Evolutionary conservation across 2,797 vertebrate species (phyloP), one percentile per base, ranked within the genome.

Genomic region (Amazonetta brasiliensis): DNA sequence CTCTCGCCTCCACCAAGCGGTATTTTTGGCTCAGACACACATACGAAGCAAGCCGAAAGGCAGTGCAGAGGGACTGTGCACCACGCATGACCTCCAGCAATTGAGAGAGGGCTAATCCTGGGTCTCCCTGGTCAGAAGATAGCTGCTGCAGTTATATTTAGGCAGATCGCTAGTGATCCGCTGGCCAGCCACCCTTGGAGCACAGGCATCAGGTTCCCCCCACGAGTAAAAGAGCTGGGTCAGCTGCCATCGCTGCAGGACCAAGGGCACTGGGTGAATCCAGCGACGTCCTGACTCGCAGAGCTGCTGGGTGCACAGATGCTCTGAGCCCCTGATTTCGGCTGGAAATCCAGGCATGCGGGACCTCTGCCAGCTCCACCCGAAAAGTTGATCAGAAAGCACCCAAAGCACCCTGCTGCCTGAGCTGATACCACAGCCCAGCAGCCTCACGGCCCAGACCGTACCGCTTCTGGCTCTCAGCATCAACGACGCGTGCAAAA

Each of bases 81-180:
- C 35, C 43, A 60, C 2, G 1, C 31, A 30, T 63, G 79, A 92
- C 73, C 59, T 89, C 77, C 60, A 72, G 26, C 68, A 93, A 77
- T 44, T 94, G 89, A 77, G 81, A 7, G n/a, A 0, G 3, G 63
- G 62, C 92, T 97, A 96, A 97, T 85, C 77, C 95, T 96, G 94
- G 95, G 67, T 73, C 86, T 88, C 92, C 59, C 8, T 41, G 50
- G 50, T 75, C 62, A 95, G 48, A 93, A 93, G 92, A 82, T 86
- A 94, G 58, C 86, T 75, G 50, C 84, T 86, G 56, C 89, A 74
- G 79, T 90, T 97, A 95, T 95, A 93, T 97, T 96, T 96, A 97
- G 95, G 77, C 60, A 93, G 91, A 88, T 30, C 71, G 59, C 69
- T 22, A 69, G 68, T 39, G 72, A 80, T 41, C 80, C 13, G 17